phyloP scores from a whole-genome alignment of 1,140 invertebrate genomes.

The Teleogryllus occipitalis region DNA sequence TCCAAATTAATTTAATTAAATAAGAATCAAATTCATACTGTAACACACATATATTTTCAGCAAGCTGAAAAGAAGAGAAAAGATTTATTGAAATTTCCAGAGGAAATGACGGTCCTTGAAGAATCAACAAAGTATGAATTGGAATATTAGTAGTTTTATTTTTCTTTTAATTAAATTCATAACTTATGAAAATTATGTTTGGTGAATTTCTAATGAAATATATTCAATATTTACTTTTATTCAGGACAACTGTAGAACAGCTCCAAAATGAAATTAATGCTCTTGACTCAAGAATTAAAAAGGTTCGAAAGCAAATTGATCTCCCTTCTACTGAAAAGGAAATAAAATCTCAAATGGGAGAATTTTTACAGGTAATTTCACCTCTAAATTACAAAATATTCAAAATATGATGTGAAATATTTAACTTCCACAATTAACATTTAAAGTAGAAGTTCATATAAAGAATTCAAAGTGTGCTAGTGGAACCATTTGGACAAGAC shows the following conservation, averaged over 20 bases:
- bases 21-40: not conserved
- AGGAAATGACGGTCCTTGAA: conserved; percentile 69
- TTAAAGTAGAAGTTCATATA: too few species aligned
- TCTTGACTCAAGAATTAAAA: conserved; percentile 66
- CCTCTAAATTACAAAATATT: not conserved
- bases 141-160: not conserved
- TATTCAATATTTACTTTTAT: conserved; percentile 23
- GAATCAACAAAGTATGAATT: conserved; percentile 75
- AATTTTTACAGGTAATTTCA: conserved; percentile 67
- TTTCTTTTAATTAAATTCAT: not conserved
- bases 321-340: conserved; percentile 64
- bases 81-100: conserved; percentile 68
- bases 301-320: conserved; percentile 74
- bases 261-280: conserved; percentile 81
- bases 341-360: conserved; percentile 78
- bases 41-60: conserved; percentile 34
- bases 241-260: conserved; percentile 82
- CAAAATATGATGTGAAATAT: not conserved
- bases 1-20: not conserved
- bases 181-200: not conserved
- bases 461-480: too few species aligned
- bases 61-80: conserved; percentile 81
- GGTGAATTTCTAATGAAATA: not conserved
- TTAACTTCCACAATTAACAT: too few species aligned
- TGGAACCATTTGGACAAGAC: too few species aligned